Conservation (phyloP, 2,888 invertebrate genomes). For the Charanyca ferruginea region DNA sequence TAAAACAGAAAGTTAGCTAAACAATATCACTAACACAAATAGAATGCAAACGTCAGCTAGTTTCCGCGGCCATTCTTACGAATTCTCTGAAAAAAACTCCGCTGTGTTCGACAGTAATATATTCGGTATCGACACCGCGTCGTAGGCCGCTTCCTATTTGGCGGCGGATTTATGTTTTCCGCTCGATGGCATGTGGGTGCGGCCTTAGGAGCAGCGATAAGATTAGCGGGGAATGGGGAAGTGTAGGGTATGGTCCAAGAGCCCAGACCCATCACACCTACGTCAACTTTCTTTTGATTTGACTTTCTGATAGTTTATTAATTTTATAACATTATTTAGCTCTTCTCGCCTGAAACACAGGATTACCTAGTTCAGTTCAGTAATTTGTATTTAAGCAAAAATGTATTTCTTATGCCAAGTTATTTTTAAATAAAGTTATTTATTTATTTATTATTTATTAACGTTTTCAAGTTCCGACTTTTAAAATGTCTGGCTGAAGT, state of each 20-base stretch:
- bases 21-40: conserved; percentile 20
- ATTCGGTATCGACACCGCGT: conserved; percentile 53
- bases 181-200: conserved; percentile 29
- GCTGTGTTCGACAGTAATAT: conserved; percentile 38
- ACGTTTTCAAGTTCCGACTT: too few species aligned
- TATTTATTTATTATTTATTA: too few species aligned
- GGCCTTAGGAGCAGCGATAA: conserved; percentile 34
- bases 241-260: background rate
- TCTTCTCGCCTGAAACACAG: too few species aligned
- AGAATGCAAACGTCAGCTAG: conserved; percentile 37
- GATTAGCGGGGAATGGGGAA: background rate
- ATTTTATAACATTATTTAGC: too few species aligned
- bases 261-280: background rate
- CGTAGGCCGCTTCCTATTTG: conserved; percentile 54
- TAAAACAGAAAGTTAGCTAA: conserved; percentile 12
- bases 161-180: conserved; percentile 61
- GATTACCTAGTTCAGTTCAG: too few species aligned
- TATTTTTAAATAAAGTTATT: too few species aligned
- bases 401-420: too few species aligned
- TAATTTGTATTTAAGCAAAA: too few species aligned
- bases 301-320: too few species aligned
- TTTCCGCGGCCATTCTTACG: conserved; percentile 16
- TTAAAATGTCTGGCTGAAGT: too few species aligned
- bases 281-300: too few species aligned
- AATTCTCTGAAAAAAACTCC: conserved; percentile 30